A percentile compares a stretch with the other conserved stretches of the same genome.
Evolutionary conservation across 2,113 vertebrate genomes (phyloP).

Genomic region (Candoia aspera): DNA sequence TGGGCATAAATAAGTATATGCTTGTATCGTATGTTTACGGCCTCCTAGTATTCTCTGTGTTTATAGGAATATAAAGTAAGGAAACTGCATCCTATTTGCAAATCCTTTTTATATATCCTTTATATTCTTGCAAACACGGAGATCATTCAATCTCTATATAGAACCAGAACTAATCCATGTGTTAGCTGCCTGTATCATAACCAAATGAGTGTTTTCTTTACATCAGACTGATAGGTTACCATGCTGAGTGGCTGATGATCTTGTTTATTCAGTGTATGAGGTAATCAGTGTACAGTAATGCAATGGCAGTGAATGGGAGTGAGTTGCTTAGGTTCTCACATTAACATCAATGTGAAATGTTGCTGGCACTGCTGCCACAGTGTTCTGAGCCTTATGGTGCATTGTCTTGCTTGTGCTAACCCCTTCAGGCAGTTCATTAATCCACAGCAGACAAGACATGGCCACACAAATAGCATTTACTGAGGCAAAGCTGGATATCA

Average conservation of each 20-base stretch:
- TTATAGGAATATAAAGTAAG: neutral
- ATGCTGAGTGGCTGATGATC: neutral
- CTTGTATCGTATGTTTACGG: neutral
- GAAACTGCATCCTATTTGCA: neutral
- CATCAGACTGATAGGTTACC: neutral
- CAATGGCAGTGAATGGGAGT: neutral
- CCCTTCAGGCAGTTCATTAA: constrained; percentile 64
- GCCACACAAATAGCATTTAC: constrained; percentile 70
- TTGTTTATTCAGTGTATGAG: too few species aligned
- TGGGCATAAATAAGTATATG: neutral
- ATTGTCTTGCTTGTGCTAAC: constrained; percentile 40
- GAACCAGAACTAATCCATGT: neutral
- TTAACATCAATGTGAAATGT: neutral
- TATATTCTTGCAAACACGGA: neutral
- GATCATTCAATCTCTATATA: neutral
- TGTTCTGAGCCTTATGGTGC: constrained; percentile 9
- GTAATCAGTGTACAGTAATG: neutral
- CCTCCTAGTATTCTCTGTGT: neutral
- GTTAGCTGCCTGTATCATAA: neutral
- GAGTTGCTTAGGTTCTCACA: neutral
- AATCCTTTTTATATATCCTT: neutral
- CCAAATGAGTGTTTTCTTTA: neutral
- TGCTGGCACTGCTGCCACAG: neutral
- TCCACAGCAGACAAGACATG: constrained; percentile 43
- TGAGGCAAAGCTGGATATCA: constrained; percentile 69